Base-by-base conservation (phyloP, 2,113 vertebrate species). In the Rhombomys opimus region DNA sequence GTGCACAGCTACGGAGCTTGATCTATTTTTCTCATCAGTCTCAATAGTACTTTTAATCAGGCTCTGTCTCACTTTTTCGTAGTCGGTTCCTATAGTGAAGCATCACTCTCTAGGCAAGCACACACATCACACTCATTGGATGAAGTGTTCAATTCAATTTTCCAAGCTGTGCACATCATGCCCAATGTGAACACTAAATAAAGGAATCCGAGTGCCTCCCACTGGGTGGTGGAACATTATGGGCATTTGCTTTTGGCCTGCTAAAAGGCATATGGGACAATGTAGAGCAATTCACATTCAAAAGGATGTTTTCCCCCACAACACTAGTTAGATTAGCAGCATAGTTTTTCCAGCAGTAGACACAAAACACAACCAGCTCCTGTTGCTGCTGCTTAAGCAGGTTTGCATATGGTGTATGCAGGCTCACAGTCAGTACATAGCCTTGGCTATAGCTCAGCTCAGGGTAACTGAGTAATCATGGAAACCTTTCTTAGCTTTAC, bases 1-100 rank as follows among this genome's bases (percentile, higher is more conserved):
- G 25, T 89, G 11, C 73, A 59, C 70, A 38, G 57, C 85, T 89
- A 87, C 11, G n/a, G 87, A 80, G 57, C 72, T 41, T 63, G 67
- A 84, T 93, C 63, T 80, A 35, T 46, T 91, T 95, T 93, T 93
- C 38, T 75, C 91, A 87, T 92, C 70, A 85, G 65, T 7, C 82
- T 77, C 50, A 20, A 8, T n/a, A 12, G 30, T n/a, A 90, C 35
- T 75, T 95, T 95, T 81, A 78, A 92, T 85, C n/a, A 38, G n/a
- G 11, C 18, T 23, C 54, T 86, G 38, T 90, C 72, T 73, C 30
- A 35, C 9, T 32, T 10, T 81, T 81, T 92, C 61, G 41, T 93
- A 95, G 81, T 57, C 75, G 13, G 38, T 87, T 7, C 46, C 67
- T 8, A 32, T 46, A 78, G 76, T 78, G 89, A 97, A 38, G 25